These are phyloP conservation scores for Noctua comes DNA, from an alignment of 2,888 invertebrate species.

Conservation along the genomic window DNA sequence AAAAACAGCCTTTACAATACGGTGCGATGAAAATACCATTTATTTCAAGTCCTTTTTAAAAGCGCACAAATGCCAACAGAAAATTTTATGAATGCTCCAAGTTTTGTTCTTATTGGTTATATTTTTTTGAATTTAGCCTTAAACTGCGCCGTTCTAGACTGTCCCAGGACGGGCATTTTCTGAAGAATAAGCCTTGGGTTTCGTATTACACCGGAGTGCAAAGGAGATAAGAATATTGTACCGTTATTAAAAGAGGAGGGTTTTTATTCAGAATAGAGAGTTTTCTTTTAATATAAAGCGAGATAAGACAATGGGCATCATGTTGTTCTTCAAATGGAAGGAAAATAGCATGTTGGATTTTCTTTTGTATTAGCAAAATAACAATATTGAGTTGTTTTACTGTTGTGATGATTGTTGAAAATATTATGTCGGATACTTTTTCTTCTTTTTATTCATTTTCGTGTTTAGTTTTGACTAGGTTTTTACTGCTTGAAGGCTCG, in stretches of 20 bases:
- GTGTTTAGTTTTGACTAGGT: background rate
- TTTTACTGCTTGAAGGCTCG: background rate
- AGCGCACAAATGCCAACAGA: conserved; percentile 58
- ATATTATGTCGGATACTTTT: background rate
- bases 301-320: conserved; percentile 42
- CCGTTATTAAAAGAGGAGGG: conserved; percentile 60
- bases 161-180: conserved; percentile 73
- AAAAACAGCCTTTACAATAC: conserved; percentile 53
- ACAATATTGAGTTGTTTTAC: conserved; percentile 7
- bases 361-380: conserved; percentile 19
- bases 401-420: background rate
- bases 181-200: conserved; percentile 65
- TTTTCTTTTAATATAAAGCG: conserved; percentile 52
- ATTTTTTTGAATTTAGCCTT: conserved; percentile 72
- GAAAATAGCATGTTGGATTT: conserved; percentile 8
- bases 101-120: conserved; percentile 63
- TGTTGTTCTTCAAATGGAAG: conserved; percentile 39
- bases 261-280: conserved; percentile 56
- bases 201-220: conserved; percentile 62
- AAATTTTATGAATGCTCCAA: conserved; percentile 65
- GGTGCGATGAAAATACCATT: conserved; percentile 59
- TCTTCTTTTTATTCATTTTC: background rate
- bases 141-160: conserved; percentile 70
- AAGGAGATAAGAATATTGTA: conserved; percentile 58
- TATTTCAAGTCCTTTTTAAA: conserved; percentile 67